Percentiles rank a stretch among this genome's conserved stretches.
Evolutionary conservation across 2,113 vertebrate species (phyloP).

Genomic region (Strix aluco): DNA sequence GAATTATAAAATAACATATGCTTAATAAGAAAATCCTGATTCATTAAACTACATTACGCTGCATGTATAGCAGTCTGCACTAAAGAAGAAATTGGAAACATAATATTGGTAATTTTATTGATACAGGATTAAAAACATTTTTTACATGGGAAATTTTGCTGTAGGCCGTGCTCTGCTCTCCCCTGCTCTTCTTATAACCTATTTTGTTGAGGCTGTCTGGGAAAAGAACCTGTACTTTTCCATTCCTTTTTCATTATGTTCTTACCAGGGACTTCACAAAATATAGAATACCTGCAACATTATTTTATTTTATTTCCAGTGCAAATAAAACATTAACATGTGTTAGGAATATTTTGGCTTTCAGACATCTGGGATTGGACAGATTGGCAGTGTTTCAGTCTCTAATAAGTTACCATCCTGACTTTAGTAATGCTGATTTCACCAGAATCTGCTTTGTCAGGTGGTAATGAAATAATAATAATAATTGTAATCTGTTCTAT

Average conservation of each 20-base stretch:
- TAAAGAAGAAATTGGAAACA: slow-evolving; percentile 2
- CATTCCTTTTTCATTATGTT: slow-evolving; percentile 19
- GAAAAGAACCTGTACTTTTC: slow-evolving; percentile 1
- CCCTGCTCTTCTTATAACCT: neutral
- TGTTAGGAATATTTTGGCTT: slow-evolving; percentile 11
- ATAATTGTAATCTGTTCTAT: neutral
- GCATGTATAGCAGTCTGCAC: neutral
- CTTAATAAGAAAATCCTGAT: slow-evolving; percentile 46
- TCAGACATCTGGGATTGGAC: neutral
- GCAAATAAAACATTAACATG: slow-evolving; percentile 5
- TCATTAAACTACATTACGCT: slow-evolving; percentile 2
- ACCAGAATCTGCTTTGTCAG: neutral
- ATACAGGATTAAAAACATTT: neutral
- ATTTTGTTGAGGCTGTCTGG: neutral
- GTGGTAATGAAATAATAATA: neutral
- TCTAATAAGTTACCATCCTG: neutral
- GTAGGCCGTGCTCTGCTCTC: neutral
- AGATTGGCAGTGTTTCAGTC: neutral
- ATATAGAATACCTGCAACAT: neutral
- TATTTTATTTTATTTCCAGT: slow-evolving; percentile 30
- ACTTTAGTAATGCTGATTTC: neutral
- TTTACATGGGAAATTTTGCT: slow-evolving; percentile 20
- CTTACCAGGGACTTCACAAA: slow-evolving; percentile 21
- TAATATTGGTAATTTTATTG: slow-evolving; percentile 27
- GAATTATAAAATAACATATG: neutral